Base-by-base conservation (phyloP, 2,113 vertebrate species). In the Gopherus evgoodei region DNA sequence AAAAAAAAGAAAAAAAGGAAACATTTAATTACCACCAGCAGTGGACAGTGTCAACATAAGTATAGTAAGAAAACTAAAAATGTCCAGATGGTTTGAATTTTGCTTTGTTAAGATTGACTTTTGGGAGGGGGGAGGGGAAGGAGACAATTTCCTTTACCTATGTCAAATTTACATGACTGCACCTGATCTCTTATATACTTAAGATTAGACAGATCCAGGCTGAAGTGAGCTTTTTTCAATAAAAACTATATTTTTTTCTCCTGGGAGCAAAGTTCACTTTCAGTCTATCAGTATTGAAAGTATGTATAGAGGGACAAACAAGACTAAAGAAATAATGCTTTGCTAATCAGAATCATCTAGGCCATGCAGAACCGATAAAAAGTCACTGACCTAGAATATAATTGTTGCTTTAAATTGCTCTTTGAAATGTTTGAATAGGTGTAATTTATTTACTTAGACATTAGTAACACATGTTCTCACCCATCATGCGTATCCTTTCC, bases 361-460 rank as follows among this genome's bases (percentile, higher is more conserved):
- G 88, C 35, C 19, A 83, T 38, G 54, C 83, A 80, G 8, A 91
- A 86, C 8, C 90, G 19, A 27, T 89, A 92, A 94, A 95, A 91
- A 82, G 50, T 57, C 86, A 87, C 38, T 94, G 88, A 94, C 86
- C 49, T 56, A 86, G 81, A 95, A 90, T 35, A 90, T 93, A 93
- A 62, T 90, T 91, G 56, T 92, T 89, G 6, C 65, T 54, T 42
- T 93, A 97, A 96, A 97, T 75, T 90, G 25, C 12, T 96, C 75
- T 93, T 90, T 80, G 93, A 87, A 65, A 7, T 91, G 12, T 93
- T 93, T 50, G 1, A 97, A 96, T 93, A 95, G 44, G 6, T 89
- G 42, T 76, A 93, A 97, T 98, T 97, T 97, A 97, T 97, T 97
- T 96, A 96, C 90, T 95, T 81, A 89, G 82, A 97, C 97, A 97